Evolutionary conservation across 2,888 invertebrate species (phyloP), one percentile per base, ranked within the genome.

Genomic region (Parnassius smintheus): DNA sequence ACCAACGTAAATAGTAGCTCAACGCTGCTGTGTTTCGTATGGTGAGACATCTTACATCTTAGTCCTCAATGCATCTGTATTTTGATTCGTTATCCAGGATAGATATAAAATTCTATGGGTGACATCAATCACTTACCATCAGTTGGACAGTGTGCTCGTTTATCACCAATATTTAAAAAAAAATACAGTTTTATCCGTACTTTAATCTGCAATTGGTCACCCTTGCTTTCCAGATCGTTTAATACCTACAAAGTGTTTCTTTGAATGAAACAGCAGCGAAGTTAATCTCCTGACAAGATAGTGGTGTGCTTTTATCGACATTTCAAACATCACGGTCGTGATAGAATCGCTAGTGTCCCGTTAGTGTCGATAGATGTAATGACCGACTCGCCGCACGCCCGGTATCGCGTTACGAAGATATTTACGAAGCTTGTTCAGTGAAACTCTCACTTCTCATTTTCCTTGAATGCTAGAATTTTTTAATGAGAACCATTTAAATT

Each of bases 301-400:
- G 57, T 62, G 62, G 25, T 62, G 62, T 53, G 45, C 53, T 11
- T 53, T 57, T 44, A 48, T 56, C 46, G 56, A 61, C 45, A 60
- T 50, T 51, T 61, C 50, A 45, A 62, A 57, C 57, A 45, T 35
- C 53, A 11, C 61, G 61, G 51, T 57, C 62, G 62, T 53, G 62
- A 62, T 44, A 49, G 61, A 52, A 57, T 62, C 62, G 49, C 57
- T 25, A 9, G 46, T 51, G 57, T 57, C n/a, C 62, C 62, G 62
- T 62, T 62, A 57, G 18, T 53, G 46, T 53, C 53, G 53, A 62
- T 10, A 56, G 61, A 57, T 57, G 57, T 62, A 62, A 57, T 62
- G 62, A 52, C 48, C 62, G 51, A 7, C 55, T 55, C 50, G 49
- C 13, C 13, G 13, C 35, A 52, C 18, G 18, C n/a, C 12, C 44